These are phyloP conservation scores for Vannuccia rotundouncinata DNA, from an alignment of 2,888 invertebrate species.

Conservation along the genomic window DNA sequence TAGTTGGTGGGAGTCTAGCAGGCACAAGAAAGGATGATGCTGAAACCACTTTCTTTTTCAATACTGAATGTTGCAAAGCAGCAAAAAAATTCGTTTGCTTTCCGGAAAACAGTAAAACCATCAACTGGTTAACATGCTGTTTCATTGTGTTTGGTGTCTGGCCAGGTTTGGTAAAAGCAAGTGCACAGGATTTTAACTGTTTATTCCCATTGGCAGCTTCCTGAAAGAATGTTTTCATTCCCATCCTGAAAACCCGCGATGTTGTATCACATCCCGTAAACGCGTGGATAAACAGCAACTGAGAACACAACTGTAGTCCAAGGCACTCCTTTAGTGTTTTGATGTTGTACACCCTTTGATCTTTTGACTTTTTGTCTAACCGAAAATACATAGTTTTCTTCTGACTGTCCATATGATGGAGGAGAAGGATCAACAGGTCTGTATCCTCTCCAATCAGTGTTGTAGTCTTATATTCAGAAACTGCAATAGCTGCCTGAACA, in stretches of 20 bases:
- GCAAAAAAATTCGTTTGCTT: slow-evolving; percentile 3
- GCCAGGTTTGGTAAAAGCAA: neutral
- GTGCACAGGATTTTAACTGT: neutral
- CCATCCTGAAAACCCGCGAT: slow-evolving; percentile 37
- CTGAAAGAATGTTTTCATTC: slow-evolving; percentile 37
- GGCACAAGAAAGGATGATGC: slow-evolving; percentile 32
- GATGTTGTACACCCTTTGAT: slow-evolving; percentile 4
- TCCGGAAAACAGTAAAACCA: slow-evolving; percentile 30
- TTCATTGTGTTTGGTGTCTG: slow-evolving; percentile 25
- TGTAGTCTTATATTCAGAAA: slow-evolving; percentile 21
- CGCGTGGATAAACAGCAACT: slow-evolving; percentile 36
- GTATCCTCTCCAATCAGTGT: slow-evolving; percentile 39
- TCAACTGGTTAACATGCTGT: slow-evolving; percentile 3
- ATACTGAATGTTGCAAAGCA: slow-evolving; percentile 7
- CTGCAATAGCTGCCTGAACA: neutral
- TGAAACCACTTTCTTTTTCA: slow-evolving; percentile 32
- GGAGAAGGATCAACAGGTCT: slow-evolving; percentile 37
- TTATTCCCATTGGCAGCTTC: slow-evolving; percentile 3
- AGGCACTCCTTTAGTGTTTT: slow-evolving; percentile 2
- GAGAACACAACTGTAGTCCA: slow-evolving; percentile 27
- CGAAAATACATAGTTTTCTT: neutral
- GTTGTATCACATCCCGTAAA: slow-evolving; percentile 40
- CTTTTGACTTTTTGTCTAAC: neutral
- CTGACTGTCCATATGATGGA: slow-evolving; percentile 8
- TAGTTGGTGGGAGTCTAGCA: slow-evolving; percentile 33